Base-by-base conservation (phyloP, 1,140 invertebrate genomes). In the Chionoecetes opilio region DNA sequence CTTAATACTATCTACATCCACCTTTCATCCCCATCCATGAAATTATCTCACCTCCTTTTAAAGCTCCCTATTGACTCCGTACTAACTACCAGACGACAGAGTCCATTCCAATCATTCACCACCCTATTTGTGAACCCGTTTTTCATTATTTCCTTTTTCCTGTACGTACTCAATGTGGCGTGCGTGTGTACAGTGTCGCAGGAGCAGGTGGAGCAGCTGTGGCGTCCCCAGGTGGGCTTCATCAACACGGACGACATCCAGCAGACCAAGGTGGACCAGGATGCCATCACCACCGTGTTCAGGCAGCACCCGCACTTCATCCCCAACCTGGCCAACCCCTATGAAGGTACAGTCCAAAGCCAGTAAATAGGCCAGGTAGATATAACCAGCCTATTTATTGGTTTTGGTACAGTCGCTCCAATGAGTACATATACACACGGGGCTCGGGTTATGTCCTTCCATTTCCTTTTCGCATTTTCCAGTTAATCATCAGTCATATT, bases 211-310 rank as follows among this genome's bases (percentile, higher is more conserved):
- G 93, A 86, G 3, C 38, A 34, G 46, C 93, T 96, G 35, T 96
- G 95, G 95, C 32, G 93, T 35, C 95, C 93, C 0, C 87, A 85
- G 37, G 38, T 94, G 2, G 95, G 95, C 35, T 96, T 94, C 95
- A 94, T 96, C 93, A 96, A 96, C 93, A 96, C 95, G 21, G 95
- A 96, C 90, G 95, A 96, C 88, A 96, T 96, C 41, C 95, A 96
- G 84, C 75, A 96, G 41, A 94, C 95, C 26, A 82, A 35, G 6
- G 95, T 96, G 75, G 95, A 96, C 89, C 32, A 92, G 75, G 93
- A 96, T 32, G 93, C 95, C 41, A 91, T 96, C 5, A 96, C 95
- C 21, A 94, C 90, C 0, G 87, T 96, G 11, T 29, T 94, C 41
- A 38, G 88, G 82, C 32, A 37, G 26, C 37, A 91, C 14, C 6